Evolutionary conservation across 2,113 vertebrate species (phyloP).

Genomic region (Embiotoca jacksoni): DNA sequence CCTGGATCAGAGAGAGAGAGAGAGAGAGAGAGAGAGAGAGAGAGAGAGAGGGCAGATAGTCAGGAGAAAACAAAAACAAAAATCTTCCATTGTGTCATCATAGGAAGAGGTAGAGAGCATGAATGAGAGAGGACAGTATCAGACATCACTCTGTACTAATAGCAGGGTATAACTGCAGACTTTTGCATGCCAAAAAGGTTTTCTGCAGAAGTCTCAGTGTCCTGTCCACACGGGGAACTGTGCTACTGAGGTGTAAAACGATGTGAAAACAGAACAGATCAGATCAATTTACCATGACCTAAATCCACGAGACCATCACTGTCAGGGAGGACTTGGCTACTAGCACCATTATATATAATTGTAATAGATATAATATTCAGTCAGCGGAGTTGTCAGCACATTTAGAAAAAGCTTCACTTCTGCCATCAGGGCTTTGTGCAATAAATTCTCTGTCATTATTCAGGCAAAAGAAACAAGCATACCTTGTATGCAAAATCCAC

Average conservation of each 20-base stretch:
- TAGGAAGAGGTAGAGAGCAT: neutral
- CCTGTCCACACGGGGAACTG: too few relatives aligned
- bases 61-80: slow-evolving; percentile 26
- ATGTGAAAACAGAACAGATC: too few relatives aligned
- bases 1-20: neutral
- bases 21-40: too few relatives aligned
- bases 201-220: too few relatives aligned
- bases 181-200: too few relatives aligned
- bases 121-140: slow-evolving; percentile 18
- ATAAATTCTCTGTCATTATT: too few relatives aligned
- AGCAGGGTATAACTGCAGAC: neutral
- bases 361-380: neutral
- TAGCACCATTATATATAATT: neutral
- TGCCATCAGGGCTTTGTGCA: too few relatives aligned
- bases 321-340: neutral
- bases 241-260: too few relatives aligned
- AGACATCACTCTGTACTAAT: neutral
- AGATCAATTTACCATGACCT: neutral
- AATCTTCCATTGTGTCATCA: slow-evolving; percentile 23
- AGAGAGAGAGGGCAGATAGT: neutral
- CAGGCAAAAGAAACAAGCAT: neutral
- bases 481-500: neutral
- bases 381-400: slow-evolving; percentile 28
- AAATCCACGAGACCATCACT: neutral
- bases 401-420: slow-evolving; percentile 22